Evolutionary conservation across 2,113 vertebrate genomes (phyloP), one percentile per base, ranked within the genome.

Genomic region (Azemiops feae): DNA sequence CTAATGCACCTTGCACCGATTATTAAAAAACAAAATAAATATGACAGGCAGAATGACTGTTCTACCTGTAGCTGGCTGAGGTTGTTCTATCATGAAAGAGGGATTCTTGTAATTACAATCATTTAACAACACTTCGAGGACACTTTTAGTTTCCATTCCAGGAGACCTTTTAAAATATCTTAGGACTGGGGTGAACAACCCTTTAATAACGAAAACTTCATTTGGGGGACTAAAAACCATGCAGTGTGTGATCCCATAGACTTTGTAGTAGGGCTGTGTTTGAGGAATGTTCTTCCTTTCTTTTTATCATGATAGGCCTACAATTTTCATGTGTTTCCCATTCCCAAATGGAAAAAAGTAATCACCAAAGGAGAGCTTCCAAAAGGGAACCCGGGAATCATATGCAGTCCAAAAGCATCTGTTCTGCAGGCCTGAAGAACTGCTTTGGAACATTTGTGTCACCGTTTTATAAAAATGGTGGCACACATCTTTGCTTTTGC

Each of bases 11-110:
- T 85, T 91, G 64, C 34, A 69, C 27, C 64, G 89, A 85, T 74
- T 93, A 92, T 1, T 89, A 85, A 95, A 94, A 50, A 85, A 34
- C 22, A 90, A 81, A 93, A 69, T 93, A 57, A 53, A 45, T 57
- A 34, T 25, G 1, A 92, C 94, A 95, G 94, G 57, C 2, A 91
- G 69, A 93, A 93, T 1, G 0, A 5, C 27, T 52, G 30, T 20
- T 47, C 12, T 87, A 55, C 5, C 1, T 93, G 43, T 86, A 87
- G 69, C n/a, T 85, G 92, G 10, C 23, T 39, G 0, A 92, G 14
- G 1, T 58, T 92, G 25, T 16, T 93, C 88, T 94, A 91, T 93
- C 54, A 4, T 9, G 25, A 0, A 0, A 52, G 7, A 27, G 7
- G 0, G 0, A 45, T 54, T 22, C 90, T 1, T 87, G 12, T 34